These are phyloP conservation scores for Syritta pipiens DNA, from an alignment of 2,888 invertebrate species.

Conservation along the genomic window DNA sequence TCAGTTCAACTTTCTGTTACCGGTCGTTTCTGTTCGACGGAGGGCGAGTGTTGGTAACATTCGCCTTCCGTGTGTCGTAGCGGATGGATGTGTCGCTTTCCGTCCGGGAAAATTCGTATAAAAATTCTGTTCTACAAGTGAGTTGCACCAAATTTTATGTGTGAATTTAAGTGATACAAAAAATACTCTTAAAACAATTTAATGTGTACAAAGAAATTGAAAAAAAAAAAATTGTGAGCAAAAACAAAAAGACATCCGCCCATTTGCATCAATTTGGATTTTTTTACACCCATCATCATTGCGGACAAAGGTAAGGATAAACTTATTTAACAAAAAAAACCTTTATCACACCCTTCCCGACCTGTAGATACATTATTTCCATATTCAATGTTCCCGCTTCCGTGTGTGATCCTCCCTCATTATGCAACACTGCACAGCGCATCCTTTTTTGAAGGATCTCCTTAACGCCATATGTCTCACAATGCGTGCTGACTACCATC, in stretches of 20 bases:
- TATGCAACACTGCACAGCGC: slow-evolving; percentile 37
- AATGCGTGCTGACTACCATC: neutral
- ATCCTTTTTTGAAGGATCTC: neutral
- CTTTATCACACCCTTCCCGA: neutral
- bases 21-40: neutral
- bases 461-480: slow-evolving; percentile 20
- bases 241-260: neutral
- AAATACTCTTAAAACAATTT: neutral
- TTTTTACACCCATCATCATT: neutral
- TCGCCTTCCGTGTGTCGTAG: slow-evolving; percentile 50
- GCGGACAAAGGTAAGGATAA: too few relatives aligned
- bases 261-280: neutral
- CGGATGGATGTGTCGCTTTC: slow-evolving; percentile 20
- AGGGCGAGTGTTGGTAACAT: slow-evolving; percentile 30
- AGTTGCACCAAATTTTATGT: neutral
- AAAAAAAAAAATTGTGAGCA: neutral
- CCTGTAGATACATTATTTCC: too few relatives aligned
- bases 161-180: neutral
- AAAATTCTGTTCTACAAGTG: neutral
- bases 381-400: slow-evolving; percentile 47
- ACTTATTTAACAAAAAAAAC: neutral
- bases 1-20: slow-evolving; percentile 23
- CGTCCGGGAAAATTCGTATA: slow-evolving; percentile 28
- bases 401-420: slow-evolving; percentile 31
- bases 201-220: neutral